These are phyloP conservation scores for Athalia rosae DNA, from an alignment of 2,888 invertebrate species.

Conservation along the genomic window DNA sequence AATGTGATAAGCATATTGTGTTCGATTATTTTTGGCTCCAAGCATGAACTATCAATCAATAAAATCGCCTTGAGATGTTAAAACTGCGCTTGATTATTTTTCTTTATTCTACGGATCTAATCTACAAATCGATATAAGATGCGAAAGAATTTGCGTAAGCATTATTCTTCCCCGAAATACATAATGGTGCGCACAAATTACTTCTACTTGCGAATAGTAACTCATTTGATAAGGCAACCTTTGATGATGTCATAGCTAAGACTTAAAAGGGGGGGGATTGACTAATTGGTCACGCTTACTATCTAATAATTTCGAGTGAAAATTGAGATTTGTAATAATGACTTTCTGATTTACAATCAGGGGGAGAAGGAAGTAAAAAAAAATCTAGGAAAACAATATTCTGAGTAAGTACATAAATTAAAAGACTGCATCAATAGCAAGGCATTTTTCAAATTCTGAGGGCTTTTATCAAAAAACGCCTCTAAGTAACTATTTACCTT, in stretches of 20 bases:
- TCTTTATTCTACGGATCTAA: constrained; percentile 24
- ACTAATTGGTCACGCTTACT: neutral
- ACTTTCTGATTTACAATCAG: constrained; percentile 30
- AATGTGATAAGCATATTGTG: constrained; percentile 21
- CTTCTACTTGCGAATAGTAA: constrained; percentile 34
- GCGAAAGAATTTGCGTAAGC: neutral
- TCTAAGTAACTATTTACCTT: constrained; percentile 17
- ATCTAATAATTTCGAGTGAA: constrained; percentile 2
- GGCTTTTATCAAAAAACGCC: neutral
- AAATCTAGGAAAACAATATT: constrained; percentile 44
- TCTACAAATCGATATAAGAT: neutral
- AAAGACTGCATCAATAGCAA: constrained; percentile 5
- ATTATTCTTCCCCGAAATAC: constrained; percentile 9
- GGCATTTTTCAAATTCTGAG: neutral
- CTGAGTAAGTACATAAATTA: constrained; percentile 39
- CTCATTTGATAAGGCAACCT: constrained; percentile 36
- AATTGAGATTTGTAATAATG: constrained; percentile 8
- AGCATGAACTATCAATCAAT: constrained; percentile 30
- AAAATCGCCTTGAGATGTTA: neutral
- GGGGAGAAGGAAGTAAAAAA: constrained; percentile 1
- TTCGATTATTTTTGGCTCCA: constrained; percentile 26
- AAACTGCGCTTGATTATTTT: neutral
- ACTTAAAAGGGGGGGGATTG: too few species aligned
- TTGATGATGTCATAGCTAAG: too few species aligned
- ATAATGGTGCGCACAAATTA: neutral